Base-by-base conservation (phyloP, 2,888 invertebrate genomes). In the Cantharis rustica region DNA sequence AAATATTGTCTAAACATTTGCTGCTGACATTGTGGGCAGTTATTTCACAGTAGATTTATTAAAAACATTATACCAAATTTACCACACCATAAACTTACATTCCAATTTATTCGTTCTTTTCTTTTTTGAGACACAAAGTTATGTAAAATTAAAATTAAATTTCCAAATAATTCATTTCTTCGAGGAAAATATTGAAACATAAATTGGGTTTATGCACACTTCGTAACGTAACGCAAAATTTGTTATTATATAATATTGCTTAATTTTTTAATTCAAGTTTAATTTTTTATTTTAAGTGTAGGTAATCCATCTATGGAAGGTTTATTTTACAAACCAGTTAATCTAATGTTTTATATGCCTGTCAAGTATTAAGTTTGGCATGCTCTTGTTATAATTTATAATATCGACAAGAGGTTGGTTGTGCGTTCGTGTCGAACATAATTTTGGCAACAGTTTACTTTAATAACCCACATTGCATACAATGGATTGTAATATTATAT, bases 1-100 rank as follows among this genome's bases (percentile, higher is more conserved):
- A 75, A 75, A 75, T 75, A 75, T 70, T 64, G 66, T 61, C 64
- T 47, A 75, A 75, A 63, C 70, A 75, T 75, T 74, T 75, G 75
- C 66, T 75, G 66, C 70, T 61, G 75, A 75, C 64, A 71, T 68
- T 66, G 70, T 71, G 71, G 70, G 75, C 31, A 31, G 74, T 69
- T 69, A 69, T 74, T 74, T 70, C 31, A 1, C 23, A 66, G 64
- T 15, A 66, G 23, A 66, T 66, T 66, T 66, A 66, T 66, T 66
- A 66, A 20, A n/a, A 66, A 66, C 64, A 20, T 66, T 66, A 20
- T 23, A 13, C 20, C 20, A 23, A 66, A 20, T 66, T 66, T 66
- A 13, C 64, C 64, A 66, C 64, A 66, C 23, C 64, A 66, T 66
- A 66, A 66, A 66, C 64, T 66, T 23, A 13, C 20, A n/a, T 20